Evolutionary conservation across 2,888 invertebrate genomes (phyloP).

Genomic region (Xanthia togata): DNA sequence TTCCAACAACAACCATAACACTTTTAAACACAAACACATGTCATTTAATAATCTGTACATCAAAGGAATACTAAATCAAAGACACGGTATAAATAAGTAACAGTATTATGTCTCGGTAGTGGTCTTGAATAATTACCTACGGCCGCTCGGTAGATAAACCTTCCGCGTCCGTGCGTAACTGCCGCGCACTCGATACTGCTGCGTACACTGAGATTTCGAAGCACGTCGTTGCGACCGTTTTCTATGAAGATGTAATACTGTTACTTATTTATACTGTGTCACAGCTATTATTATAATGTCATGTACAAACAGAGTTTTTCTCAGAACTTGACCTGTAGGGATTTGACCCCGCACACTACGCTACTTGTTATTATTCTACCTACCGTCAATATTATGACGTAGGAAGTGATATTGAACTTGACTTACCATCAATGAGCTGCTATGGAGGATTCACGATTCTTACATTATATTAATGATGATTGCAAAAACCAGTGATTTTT

Average conservation of each 20-base stretch:
- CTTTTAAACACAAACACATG: not conserved
- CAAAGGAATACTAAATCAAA: constrained; percentile 24
- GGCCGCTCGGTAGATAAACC: too few species aligned
- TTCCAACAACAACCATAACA: not conserved
- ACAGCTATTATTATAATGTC: not conserved
- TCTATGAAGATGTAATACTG: too few species aligned
- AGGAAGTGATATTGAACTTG: constrained; percentile 39
- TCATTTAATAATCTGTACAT: not conserved
- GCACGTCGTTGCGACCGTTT: too few species aligned
- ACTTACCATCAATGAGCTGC: not conserved
- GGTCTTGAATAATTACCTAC: too few species aligned
- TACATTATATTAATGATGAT: not conserved
- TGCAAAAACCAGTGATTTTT: not conserved
- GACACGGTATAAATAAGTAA: too few species aligned
- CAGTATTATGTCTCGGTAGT: too few species aligned
- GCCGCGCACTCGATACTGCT: too few species aligned
- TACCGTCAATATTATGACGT: constrained; percentile 11
- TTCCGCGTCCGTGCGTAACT: too few species aligned
- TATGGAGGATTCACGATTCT: too few species aligned
- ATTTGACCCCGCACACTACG: constrained; percentile 31
- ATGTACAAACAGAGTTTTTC: constrained; percentile 42
- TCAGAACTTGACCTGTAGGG: constrained; percentile 25
- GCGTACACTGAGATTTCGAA: too few species aligned
- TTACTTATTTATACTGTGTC: too few species aligned
- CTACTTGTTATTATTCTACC: constrained; percentile 2